Base-by-base conservation (phyloP, 2,113 vertebrate species). In the Todiramphus saurophagus region DNA sequence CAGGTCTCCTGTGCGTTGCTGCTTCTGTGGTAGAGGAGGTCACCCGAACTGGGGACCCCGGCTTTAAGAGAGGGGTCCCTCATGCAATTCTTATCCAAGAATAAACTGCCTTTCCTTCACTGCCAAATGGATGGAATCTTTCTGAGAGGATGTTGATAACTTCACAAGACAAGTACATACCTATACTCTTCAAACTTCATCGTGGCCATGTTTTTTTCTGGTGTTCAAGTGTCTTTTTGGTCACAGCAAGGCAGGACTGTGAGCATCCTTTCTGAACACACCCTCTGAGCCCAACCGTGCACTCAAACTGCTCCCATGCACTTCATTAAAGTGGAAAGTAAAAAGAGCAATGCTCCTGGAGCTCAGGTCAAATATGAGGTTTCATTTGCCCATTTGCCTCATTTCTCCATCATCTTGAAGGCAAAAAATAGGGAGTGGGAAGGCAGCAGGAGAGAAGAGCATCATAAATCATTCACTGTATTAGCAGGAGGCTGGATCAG, bases 381-480 rank as follows among this genome's bases (percentile, higher is more conserved):
- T 97, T 94, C 64, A 31, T 76, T 86, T 58, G 81, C 92, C 68
- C 3, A 0, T 76, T 92, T 86, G 90, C 91, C 89, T 96, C 87
- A 83, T 91, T 95, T 94, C 90, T 70, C 86, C 58, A 5, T 95
- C 87, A 83, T 75, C 64, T 68, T 85, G 63, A 92, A 83, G 74
- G 96, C 88, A 96, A 96, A 95, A 95, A 87, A 86, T 70, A 93
- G 72, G 50, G 92, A 73, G 87, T 91, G 87, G 83, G 87, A 84
- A 91, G 62, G 93, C 62, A 96, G 17, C 86, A 85, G 35, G 78
- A 91, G 92, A 91, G 60, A 89, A 90, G 30, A 93, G 74, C 85
- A 73, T 89, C 93, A 94, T 97, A 94, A 96, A 96, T 96, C 90
- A 93, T 78, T 90, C 69, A 59, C 55, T 83, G 83, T 75, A 94